A percentile compares a stretch with the other conserved stretches of the same genome.
Evolutionary conservation across 1,140 invertebrate species (phyloP).

Genomic region (Heliconius himera): DNA sequence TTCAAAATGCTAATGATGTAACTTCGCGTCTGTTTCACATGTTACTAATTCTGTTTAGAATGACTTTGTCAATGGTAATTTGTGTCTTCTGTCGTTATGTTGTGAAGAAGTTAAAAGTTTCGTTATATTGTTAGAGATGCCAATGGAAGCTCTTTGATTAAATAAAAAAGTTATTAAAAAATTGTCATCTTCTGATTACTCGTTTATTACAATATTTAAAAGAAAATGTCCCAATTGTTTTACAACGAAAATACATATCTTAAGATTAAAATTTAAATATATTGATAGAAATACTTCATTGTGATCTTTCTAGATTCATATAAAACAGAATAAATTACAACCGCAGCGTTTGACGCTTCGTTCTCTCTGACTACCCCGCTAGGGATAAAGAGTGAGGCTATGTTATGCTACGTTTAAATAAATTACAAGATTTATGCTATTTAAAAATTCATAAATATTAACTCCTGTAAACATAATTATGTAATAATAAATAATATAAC

Average conservation of each 20-base stretch:
- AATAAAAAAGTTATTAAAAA: background rate
- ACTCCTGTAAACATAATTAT: background rate
- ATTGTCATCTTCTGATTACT: background rate
- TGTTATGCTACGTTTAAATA: too few relatives aligned
- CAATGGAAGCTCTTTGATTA: background rate
- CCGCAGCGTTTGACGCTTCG: too few relatives aligned
- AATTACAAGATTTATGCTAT: background rate
- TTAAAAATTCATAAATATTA: background rate
- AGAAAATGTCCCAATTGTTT: background rate
- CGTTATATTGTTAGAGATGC: constrained; percentile 7
- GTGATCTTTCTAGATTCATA: background rate
- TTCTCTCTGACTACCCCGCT: too few relatives aligned
- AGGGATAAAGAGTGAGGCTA: too few relatives aligned
- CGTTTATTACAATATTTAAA: background rate
- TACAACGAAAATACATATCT: too few relatives aligned
- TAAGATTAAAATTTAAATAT: too few relatives aligned
- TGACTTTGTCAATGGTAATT: constrained; percentile 27
- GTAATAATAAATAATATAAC: background rate
- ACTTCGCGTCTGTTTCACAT: constrained; percentile 28
- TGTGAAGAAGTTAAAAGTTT: constrained; percentile 29
- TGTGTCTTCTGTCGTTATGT: constrained; percentile 3
- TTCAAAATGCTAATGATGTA: constrained; percentile 25
- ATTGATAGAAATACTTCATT: too few relatives aligned
- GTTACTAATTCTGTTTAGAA: constrained; percentile 26
- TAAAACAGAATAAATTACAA: background rate